Evolutionary conservation across 2,888 invertebrate genomes (phyloP), one percentile per base, ranked within the genome.

Genomic region (Dicyrtoma fusca): DNA sequence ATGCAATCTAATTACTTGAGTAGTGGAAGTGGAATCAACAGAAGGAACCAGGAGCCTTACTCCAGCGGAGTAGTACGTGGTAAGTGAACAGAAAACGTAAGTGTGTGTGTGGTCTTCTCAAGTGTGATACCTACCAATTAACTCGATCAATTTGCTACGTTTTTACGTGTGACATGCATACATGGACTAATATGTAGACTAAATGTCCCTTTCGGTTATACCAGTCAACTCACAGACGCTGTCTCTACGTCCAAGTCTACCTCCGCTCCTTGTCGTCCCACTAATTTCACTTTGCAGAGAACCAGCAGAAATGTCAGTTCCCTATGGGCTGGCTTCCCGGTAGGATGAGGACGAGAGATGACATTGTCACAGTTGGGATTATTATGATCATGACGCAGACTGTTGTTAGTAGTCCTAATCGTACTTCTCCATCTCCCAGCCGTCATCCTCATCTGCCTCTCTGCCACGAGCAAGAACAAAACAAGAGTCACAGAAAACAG

Each of bases 91-190:
- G 8, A 34, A 3, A 34, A 34, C 34, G 34, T 53, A 53, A 53
- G 53, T 53, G 49, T 49, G 49, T 49, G 49, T 17, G 14, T 14
- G 49, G 49, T 17, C 17, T 21, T 53, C 53, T 53, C 53, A 53
- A 53, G 53, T 53, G 53, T 53, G 34, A 34, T 34, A 34, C 4
- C 8, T 53, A 17, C 17, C 53, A 21, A 53, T 53, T 21, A 53
- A 53, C 53, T 53, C 53, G 21, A 53, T 53, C 53, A 53, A 53
- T 53, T 53, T 53, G 53, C 21, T 53, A 10, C 53, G 17, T 17
- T 21, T 53, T 10, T 53, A 21, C 19, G 11, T 17, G 53, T 1
- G 19, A 17, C 11, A 8, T 21, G 19, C 17, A 49, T 17, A 34
- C 34, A 34, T 8, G 8, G 34, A 34, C 3, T 34, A 34, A 34